phyloP scores from a whole-genome alignment of 2,113 vertebrate genomes.

The Polypterus senegalus region DNA sequence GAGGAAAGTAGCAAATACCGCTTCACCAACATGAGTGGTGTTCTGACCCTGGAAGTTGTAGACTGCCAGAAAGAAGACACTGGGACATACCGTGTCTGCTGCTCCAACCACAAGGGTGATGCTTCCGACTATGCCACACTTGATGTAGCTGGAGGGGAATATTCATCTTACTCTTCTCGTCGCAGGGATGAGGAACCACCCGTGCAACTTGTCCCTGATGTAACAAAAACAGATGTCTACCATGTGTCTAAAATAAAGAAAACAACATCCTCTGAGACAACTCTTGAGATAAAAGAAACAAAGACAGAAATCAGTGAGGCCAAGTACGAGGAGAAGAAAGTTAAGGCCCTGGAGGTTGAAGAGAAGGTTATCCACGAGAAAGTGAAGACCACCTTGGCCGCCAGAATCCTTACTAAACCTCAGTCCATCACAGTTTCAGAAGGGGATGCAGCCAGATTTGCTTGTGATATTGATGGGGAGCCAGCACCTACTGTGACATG shows the following conservation, averaged over 20 bases:
- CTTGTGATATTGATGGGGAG: conserved; percentile 80
- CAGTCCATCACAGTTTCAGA: conserved; percentile 73
- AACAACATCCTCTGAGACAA: conserved; percentile 67
- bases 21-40: conserved; percentile 75
- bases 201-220: conserved; percentile 61
- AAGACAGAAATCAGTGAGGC: conserved; percentile 68
- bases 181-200: conserved; percentile 77
- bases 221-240: conserved; percentile 75
- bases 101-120: conserved; percentile 83
- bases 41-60: conserved; percentile 78
- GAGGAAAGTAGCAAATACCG: conserved; percentile 67
- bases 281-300: conserved; percentile 66
- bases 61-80: conserved; percentile 78
- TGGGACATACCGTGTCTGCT: conserved; percentile 83
- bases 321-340: conserved; percentile 65
- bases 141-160: conserved; percentile 75
- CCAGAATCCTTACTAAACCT: conserved; percentile 76
- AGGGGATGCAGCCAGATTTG: conserved; percentile 73
- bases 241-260: conserved; percentile 72
- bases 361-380: conserved; percentile 55
- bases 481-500: conserved; percentile 78
- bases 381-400: conserved; percentile 57
- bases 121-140: conserved; percentile 87
- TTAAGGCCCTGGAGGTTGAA: conserved; percentile 48
- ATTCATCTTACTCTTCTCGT: conserved; percentile 61